Evolutionary conservation across 2,797 vertebrate genomes (phyloP).

Genomic region (Serranus cabrilla): DNA sequence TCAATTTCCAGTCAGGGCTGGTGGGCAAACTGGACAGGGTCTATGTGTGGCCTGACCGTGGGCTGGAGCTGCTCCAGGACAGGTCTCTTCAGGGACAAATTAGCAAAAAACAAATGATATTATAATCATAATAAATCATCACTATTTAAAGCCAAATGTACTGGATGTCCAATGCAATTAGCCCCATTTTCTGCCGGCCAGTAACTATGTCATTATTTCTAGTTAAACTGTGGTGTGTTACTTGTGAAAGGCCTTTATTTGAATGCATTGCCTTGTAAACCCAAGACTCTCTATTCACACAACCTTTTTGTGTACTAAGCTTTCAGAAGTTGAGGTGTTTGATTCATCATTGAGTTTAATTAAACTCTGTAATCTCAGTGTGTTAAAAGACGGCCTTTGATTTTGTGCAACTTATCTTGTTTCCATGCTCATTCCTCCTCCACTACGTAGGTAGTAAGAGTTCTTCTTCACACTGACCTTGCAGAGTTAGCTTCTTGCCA

Average conservation of each 20-base stretch:
- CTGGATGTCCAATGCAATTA: too few species aligned
- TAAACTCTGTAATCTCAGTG: not conserved
- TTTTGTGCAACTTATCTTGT: constrained; percentile 29
- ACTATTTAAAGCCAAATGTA: too few species aligned
- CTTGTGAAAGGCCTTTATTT: not conserved
- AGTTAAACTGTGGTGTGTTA: not conserved
- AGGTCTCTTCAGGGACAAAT: too few species aligned
- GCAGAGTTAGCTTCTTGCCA: constrained; percentile 31
- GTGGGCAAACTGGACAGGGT: too few species aligned
- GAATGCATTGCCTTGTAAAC: not conserved
- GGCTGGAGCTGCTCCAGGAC: too few species aligned
- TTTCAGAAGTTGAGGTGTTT: not conserved
- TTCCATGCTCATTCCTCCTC: constrained; percentile 14
- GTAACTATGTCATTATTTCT: not conserved
- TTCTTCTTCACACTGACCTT: constrained; percentile 48
- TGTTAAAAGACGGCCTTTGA: constrained; percentile 11
- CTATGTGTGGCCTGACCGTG: too few species aligned
- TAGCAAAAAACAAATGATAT: too few species aligned
- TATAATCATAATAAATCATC: too few species aligned
- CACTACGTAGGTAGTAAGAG: not conserved
- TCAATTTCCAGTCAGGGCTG: not conserved
- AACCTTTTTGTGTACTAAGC: not conserved
- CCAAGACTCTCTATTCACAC: not conserved
- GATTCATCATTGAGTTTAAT: not conserved
- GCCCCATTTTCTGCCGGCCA: not conserved